phyloP scores from a whole-genome alignment of 37 sponge, comb jelly and placozoan genomes.

The Ephydatia muelleri region DNA sequence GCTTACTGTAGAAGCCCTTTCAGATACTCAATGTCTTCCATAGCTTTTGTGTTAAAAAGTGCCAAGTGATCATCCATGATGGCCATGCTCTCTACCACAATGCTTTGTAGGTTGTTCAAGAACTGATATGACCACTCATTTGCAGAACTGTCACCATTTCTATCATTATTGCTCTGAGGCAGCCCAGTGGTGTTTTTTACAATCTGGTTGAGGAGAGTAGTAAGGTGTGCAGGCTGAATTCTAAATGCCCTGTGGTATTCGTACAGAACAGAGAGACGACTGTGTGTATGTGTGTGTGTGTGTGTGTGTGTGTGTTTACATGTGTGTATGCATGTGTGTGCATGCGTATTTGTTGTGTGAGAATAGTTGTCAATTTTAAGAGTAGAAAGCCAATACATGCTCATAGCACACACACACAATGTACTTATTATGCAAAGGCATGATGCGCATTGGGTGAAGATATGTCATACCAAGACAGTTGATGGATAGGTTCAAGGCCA shows the following conservation, averaged over 20 bases:
- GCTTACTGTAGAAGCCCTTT: background rate
- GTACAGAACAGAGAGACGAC: conserved; percentile 41
- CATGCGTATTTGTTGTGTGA: background rate
- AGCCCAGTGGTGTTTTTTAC: background rate
- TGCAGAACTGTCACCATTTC: background rate
- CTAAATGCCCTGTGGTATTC: conserved; percentile 53
- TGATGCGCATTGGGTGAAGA: background rate
- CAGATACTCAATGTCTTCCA: background rate
- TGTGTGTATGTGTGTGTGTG: conserved; percentile 6
- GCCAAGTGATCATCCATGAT: conserved; percentile 2
- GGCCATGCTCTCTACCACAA: background rate
- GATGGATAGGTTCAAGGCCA: background rate
- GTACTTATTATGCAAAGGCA: too few relatives aligned
- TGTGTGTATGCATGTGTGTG: background rate
- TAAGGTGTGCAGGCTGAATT: conserved; percentile 11
- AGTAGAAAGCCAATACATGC: too few relatives aligned
- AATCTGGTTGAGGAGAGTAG: conserved; percentile 9
- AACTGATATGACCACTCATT: background rate
- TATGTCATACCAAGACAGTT: background rate
- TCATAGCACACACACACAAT: too few relatives aligned
- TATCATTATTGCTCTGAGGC: background rate
- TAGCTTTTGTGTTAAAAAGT: background rate
- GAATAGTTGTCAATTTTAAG: too few relatives aligned
- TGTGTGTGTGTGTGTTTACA: conserved; percentile 14
- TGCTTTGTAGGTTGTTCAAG: background rate